Base-by-base conservation (phyloP, 2,888 invertebrate species). In the Thysanoteuthis rhombus region DNA sequence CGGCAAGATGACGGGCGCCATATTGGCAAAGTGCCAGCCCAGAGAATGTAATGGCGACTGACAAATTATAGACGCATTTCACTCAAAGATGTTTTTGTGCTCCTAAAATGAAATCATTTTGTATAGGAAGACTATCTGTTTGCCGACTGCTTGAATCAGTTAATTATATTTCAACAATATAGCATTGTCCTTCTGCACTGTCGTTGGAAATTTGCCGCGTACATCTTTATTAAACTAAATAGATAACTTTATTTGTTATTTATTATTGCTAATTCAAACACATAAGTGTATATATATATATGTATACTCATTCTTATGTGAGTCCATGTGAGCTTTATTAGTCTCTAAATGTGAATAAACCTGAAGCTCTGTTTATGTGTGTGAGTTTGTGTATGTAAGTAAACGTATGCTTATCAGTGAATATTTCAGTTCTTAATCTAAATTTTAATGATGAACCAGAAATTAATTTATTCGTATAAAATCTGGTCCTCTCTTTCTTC, bases 221-320 rank as follows among this genome's bases (percentile, higher is more conserved):
- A 75, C n/a, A 75, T 75, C n/a, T 75, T 75, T 75, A 75, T 75
- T 75, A 75, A 75, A 75, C n/a, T 75, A n/a, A 75, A 75, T n/a
- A 75, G n/a, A 75, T 36, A 75, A 75, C n/a, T 75, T 75, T 2
- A 36, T 75, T 75, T n/a, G n/a, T 19, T 75, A n/a, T 75, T 36
- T n/a, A 36, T 36, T 75, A 32, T n/a, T 75, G n/a, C n/a, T 75
- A n/a, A 75, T 75, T 75, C n/a, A 75, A n/a, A 36, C n/a, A n/a
- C 25, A 16, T 75, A 75, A 25, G 32, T 75, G 36, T 36, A 75
- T 75, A 75, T 75, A 75, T 75, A 75, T 75, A 75, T 75, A 75
- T 75, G 36, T 75, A 75, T 75, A 75, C 36, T 36, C 36, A 75
- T 75, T 6, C 32, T 8, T 58, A 32, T 25, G 28, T 58, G 25